Evolutionary conservation across 2,888 invertebrate species (phyloP), one percentile per base, ranked within the genome.

Genomic region (Drosophila pseudotakahashii): DNA sequence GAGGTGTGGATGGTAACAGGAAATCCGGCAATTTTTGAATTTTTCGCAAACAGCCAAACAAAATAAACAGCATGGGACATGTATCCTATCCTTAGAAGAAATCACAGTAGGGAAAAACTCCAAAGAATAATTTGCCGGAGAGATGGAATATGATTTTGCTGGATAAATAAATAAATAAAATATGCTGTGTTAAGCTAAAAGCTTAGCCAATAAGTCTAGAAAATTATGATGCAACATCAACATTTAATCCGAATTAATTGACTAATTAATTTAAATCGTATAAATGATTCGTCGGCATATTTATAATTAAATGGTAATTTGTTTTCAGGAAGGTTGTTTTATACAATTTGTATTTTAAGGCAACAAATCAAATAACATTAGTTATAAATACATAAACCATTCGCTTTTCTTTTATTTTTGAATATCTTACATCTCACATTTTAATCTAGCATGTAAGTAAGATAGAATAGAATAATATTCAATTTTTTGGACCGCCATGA

Each of bases 11-110:
- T 76, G 42, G 68, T 76, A 69, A 71, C 86, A 74, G 83, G 87
- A 84, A 78, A 84, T 84, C 81, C 88, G 79, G 70, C 71, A 83
- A 83, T 81, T 84, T 88, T 86, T 39, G 62, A 82, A 85, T 79
- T 88, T 82, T 55, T 74, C 61, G 60, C 80, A 67, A 53, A 74
- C 69, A 78, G 67, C 66, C 57, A 79, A 66, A 66, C 45, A 82
- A 81, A 79, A 78, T 73, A 75, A 81, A 68, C 68, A 70, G 47
- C 52, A 30, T 45, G 30, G 37, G 7, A 53, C 52, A 47, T 53
- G 51, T 44, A 66, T 67, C 32, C 39, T 60, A 32, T 39, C 55
- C 32, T 23, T 34, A 32, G 32, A 7, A n/a, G 14, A 39, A 37
- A 41, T 47, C 10, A 5, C 11, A 30, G 19, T 1, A 26, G 1